These are phyloP conservation scores for Zosterops lateralis DNA, from an alignment of 2,113 vertebrate genomes.

Conservation along the genomic window DNA sequence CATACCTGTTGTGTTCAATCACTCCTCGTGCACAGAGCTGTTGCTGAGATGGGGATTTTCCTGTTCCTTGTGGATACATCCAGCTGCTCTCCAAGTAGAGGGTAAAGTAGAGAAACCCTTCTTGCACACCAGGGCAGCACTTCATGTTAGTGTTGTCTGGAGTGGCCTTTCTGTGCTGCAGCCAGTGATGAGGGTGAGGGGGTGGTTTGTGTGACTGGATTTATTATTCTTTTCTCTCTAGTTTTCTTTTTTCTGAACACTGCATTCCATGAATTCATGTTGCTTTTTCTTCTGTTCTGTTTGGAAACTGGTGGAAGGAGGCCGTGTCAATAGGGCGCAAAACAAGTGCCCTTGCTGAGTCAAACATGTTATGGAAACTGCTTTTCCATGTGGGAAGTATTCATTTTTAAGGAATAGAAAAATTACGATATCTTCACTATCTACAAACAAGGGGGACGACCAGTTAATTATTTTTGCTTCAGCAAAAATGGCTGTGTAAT, in stretches of 20 bases:
- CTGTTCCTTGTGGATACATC: not conserved
- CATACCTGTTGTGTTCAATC: rapidly evolving
- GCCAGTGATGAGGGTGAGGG: rapidly evolving
- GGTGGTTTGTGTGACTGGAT: not conserved
- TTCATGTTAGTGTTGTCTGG: not conserved
- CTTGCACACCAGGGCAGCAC: not conserved
- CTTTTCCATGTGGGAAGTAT: not conserved
- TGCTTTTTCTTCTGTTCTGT: not conserved
- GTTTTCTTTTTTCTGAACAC: not conserved
- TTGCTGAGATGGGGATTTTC: not conserved
- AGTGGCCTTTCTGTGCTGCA: not conserved
- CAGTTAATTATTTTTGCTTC: not conserved
- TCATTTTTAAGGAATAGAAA: not conserved
- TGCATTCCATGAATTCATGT: not conserved
- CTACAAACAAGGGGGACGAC: not conserved
- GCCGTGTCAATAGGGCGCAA: not conserved
- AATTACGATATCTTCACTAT: not conserved
- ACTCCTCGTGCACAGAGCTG: not conserved
- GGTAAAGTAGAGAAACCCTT: not conserved
- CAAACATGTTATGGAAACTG: not conserved
- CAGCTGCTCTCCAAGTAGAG: not conserved
- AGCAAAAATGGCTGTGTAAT: not conserved
- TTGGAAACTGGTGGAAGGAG: not conserved
- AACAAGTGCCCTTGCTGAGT: not conserved
- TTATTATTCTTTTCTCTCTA: not conserved